Conservation (phyloP, 2,797 vertebrate genomes). For the Rhinoraja longicauda region DNA sequence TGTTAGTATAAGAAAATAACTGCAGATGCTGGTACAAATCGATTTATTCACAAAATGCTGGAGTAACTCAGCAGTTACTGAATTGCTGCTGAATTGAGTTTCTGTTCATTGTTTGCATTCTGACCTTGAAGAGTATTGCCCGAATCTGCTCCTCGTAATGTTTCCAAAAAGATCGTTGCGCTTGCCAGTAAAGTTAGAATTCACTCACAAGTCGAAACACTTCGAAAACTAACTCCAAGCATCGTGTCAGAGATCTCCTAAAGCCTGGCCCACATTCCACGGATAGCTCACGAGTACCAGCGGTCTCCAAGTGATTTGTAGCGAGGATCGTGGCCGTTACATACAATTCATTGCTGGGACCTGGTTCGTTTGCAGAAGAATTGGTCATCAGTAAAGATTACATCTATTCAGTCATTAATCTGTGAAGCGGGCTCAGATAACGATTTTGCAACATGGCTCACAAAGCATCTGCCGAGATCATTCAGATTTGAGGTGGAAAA, state of each 20-base stretch:
- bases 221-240: neutral
- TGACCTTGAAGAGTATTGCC: neutral
- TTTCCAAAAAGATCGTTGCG: too few relatives aligned
- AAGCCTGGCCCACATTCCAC: neutral
- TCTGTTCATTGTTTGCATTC: neutral
- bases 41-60: too few relatives aligned
- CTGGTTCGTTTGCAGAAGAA: neutral
- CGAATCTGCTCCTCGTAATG: neutral
- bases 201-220: slow-evolving; percentile 4
- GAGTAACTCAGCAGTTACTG: too few relatives aligned
- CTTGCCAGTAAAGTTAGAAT: neutral
- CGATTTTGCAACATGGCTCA: neutral
- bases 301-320: neutral
- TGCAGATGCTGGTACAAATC: too few relatives aligned
- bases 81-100: too few relatives aligned
- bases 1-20: too few relatives aligned
- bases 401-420: neutral
- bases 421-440: neutral
- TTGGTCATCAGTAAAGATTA: neutral
- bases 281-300: neutral
- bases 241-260: neutral
- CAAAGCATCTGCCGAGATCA: neutral
- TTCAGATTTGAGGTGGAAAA: neutral
- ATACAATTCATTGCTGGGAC: neutral
- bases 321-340: too few relatives aligned